Base-by-base conservation (phyloP, 1,140 invertebrate genomes). In the Platyscapa corneri region DNA sequence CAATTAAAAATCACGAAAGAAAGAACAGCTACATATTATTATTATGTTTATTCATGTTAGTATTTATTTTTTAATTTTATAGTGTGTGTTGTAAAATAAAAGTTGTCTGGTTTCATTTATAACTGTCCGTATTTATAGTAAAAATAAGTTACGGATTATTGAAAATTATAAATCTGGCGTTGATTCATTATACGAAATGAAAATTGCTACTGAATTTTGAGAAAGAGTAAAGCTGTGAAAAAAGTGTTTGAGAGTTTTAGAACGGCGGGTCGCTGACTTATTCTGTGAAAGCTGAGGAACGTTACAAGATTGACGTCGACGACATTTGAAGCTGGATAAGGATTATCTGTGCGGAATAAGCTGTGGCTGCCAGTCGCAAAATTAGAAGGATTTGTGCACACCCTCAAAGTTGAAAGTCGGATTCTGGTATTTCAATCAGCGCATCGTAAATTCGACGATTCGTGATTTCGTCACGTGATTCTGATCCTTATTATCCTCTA, bases 281-380 rank as follows among this genome's bases (percentile, higher is more conserved):
- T n/a, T 46, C 46, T 70, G 30, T 14, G 39, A 49, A 42, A 12
- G 39, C n/a, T 72, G 42, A 46, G 65, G 53, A 81, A 81, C 79
- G 70, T 70, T 81, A 80, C 39, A 30, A 27, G 56, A 65, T 80
- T 67, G 78, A 80, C 78, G 37, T 8, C 39, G 46, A 34, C 46
- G 46, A 77, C 42, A 39, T 53, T 75, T 34, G 75, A 77, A 77
- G 46, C 42, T 49, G 1, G 7, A 10, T 0, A 46, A 46, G 46
- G 75, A 77, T 77, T 77, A 77, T 77, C 75, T 56, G 3, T 30
- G 42, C 14, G 46, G 46, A 76, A 10, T 27, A 39, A 37, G 70
- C 70, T 10, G 2, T 14, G 34, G 32, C 70, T 74, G 37, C 27
- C 70, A 39, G 12, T 8, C 3, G 20, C 6, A 37, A 74, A 74